Base-by-base conservation (phyloP, 2,797 vertebrate genomes). In the Sebastolobus altivelis region DNA sequence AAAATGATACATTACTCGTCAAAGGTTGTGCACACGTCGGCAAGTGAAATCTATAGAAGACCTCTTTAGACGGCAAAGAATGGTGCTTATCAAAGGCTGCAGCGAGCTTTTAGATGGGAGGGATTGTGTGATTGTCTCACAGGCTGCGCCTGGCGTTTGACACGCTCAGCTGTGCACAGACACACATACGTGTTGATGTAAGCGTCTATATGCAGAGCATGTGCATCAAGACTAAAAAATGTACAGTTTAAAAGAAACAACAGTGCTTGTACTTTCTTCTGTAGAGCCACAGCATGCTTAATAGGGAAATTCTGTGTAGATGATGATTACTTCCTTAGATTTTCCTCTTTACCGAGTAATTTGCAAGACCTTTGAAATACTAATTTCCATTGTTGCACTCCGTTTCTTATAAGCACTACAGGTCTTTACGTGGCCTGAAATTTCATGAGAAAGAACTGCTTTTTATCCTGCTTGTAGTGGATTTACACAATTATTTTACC, bases 1-100 rank as follows among this genome's bases (percentile, higher is more conserved):
- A 99, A 99, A 99, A 99, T 99, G 97, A 99, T 99, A 98, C 98
- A 99, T 99, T 99, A 98, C 98, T 99, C 98, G 98, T 98, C 97
- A 99, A 99, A 99, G 98, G 98, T 99, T 99, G 97, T 96, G 97
- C 98, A 97, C 97, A 97, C 97, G 96, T 96, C 97, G 96, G 97
- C 97, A 98, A 99, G 97, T 96, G 97, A 98, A 97, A 98, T 99
- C 98, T 99, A 98, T 99, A 97, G 98, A 97, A 97, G 97, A 96
- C 97, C 97, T 97, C 98, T 96, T 99, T 98, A 97, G 96, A 97
- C 94, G 96, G 97, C 95, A 95, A 97, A 98, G 98, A 99, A 98
- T 97, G 97, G 97, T 94, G 96, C 97, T 97, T 98, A 98, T 97
- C 97, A 98, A 95, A 98, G 96, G 96, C 96, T 96, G 96, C 95